Evolutionary conservation across 1,140 invertebrate species (phyloP).

Genomic region (Frieseomelitta varia): DNA sequence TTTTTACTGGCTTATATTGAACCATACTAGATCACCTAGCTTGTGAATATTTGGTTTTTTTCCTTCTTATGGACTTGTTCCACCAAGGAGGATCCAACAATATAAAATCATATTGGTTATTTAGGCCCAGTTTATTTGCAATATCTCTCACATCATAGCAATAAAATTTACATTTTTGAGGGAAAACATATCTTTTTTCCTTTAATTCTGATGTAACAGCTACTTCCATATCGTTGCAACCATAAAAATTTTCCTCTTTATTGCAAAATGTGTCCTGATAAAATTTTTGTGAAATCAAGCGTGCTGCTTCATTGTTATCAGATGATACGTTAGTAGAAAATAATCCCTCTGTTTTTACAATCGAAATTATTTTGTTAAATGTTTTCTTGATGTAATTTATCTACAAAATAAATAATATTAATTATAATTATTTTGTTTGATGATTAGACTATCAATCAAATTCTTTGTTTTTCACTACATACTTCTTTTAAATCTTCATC

Average conservation of each 20-base stretch:
- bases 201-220: constrained; percentile 69
- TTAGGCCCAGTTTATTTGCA: constrained; percentile 68
- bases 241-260: constrained; percentile 69
- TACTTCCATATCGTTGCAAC: constrained; percentile 70
- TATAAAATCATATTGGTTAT: constrained; percentile 88
- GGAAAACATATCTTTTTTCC: constrained; percentile 78
- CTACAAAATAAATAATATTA: constrained; percentile 52
- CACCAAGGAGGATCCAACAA: constrained; percentile 96
- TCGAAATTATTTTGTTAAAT: constrained; percentile 60
- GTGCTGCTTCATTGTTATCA: constrained; percentile 77
- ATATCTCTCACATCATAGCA: constrained; percentile 80
- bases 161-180: constrained; percentile 80
- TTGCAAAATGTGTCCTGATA: constrained; percentile 65
- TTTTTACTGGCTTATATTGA: constrained; percentile 43
- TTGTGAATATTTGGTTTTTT: constrained; percentile 84
- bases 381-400: constrained; percentile 64
- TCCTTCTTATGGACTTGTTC: constrained; percentile 95
- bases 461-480: constrained; percentile 12
- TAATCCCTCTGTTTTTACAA: constrained; percentile 56
- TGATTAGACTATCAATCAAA: neutral
- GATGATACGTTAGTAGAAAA: constrained; percentile 55
- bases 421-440: neutral
- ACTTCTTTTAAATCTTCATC: constrained; percentile 66
- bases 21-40: constrained; percentile 78
- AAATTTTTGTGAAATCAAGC: constrained; percentile 70